Conservation (phyloP, 2,888 invertebrate genomes). For the Athalia rosae region DNA sequence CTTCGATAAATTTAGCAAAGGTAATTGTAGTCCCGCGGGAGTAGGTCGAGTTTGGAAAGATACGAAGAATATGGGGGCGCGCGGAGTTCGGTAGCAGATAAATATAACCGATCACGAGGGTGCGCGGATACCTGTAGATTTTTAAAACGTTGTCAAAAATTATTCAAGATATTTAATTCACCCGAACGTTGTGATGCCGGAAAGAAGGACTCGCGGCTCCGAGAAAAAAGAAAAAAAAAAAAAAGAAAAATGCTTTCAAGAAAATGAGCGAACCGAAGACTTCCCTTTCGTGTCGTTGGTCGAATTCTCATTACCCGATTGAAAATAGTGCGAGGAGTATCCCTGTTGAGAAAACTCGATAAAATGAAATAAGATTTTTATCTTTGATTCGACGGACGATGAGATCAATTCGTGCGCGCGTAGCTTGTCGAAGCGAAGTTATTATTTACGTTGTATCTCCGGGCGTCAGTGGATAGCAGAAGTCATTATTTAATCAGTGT, state of each 20-base stretch:
- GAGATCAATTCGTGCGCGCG: background rate
- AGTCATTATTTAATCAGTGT: constrained; percentile 40
- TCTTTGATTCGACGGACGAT: background rate
- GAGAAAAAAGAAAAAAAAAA: no score
- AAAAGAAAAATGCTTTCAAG: constrained; percentile 13
- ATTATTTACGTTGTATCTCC: constrained; percentile 14
- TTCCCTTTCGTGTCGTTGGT: background rate
- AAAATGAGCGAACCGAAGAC: constrained; percentile 1
- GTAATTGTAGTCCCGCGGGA: constrained; percentile 24
- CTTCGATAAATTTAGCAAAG: constrained; percentile 28
- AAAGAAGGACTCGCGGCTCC: no score
- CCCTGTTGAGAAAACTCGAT: background rate
- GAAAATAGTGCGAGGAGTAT: background rate
- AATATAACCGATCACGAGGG: no score
- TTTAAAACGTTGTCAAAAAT: no score
- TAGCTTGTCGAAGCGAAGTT: constrained; percentile 7
- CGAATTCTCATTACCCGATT: background rate
- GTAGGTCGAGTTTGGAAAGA: background rate
- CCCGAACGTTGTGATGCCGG: no score
- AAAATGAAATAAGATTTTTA: no score
- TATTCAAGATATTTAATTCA: no score
- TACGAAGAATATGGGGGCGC: background rate
- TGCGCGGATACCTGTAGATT: no score
- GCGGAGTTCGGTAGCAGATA: no score
- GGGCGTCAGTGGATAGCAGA: constrained; percentile 32